Percentiles rank a stretch among this genome's conserved stretches.
Evolutionary conservation across 2,888 invertebrate species (phyloP).

Genomic region (Drosophila setosimentum): DNA sequence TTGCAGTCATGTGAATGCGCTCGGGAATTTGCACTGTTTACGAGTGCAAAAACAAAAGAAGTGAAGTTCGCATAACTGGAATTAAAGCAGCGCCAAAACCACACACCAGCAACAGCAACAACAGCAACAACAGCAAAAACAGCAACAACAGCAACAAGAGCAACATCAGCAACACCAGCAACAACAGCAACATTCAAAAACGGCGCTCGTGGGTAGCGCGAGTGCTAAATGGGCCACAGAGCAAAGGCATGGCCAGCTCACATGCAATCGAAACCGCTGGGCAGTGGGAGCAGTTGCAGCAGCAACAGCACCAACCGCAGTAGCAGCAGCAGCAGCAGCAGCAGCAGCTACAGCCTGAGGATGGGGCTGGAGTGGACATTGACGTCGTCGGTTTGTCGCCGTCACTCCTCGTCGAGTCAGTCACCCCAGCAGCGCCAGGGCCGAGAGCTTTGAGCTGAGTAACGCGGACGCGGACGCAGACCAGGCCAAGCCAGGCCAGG

Average conservation of each 20-base stretch:
- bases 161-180: conserved; percentile 49
- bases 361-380: conserved; percentile 60
- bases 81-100: conserved; percentile 73
- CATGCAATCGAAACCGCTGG: conserved; percentile 73
- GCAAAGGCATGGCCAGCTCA: conserved; percentile 43
- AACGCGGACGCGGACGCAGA: conserved; percentile 4
- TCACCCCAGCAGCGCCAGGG: conserved; percentile 51
- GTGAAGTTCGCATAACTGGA: conserved; percentile 77
- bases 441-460: conserved; percentile 19
- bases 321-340: conserved; percentile 23
- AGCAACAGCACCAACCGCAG: conserved; percentile 13
- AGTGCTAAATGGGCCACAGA: conserved; percentile 74
- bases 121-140: conserved; percentile 35
- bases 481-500: conserved; percentile 9
- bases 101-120: conserved; percentile 50
- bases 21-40: conserved; percentile 72
- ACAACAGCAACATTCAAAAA: conserved; percentile 51
- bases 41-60: conserved; percentile 71
- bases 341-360: conserved; percentile 39
- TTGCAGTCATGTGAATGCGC: conserved; percentile 70
- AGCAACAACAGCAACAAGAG: conserved; percentile 32
- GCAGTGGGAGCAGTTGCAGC: conserved; percentile 44
- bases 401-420: conserved; percentile 58
- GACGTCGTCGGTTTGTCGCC: conserved; percentile 61
- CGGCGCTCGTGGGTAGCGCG: conserved; percentile 73